These are phyloP conservation scores for Colostygia pectinataria DNA, from an alignment of 2,888 invertebrate genomes.

Conservation along the genomic window DNA sequence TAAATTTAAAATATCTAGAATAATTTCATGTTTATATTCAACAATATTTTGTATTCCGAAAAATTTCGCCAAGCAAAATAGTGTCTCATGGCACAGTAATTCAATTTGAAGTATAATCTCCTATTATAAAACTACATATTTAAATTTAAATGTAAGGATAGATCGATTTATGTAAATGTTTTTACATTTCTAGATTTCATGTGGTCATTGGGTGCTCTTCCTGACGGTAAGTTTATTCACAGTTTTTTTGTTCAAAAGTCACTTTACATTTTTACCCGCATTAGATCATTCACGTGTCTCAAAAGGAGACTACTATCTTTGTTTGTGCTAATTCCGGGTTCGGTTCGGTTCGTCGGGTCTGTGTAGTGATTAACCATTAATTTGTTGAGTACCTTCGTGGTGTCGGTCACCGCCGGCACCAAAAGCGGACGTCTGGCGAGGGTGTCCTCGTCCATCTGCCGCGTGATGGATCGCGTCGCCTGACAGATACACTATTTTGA, in stretches of 20 bases:
- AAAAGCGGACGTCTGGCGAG: constrained; percentile 51
- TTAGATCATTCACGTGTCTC: constrained; percentile 53
- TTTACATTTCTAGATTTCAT: constrained; percentile 96
- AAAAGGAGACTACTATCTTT: constrained; percentile 28
- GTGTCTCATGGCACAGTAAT: constrained; percentile 77
- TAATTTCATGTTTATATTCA: constrained; percentile 45
- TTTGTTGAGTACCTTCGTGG: constrained; percentile 56
- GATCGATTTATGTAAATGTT: constrained; percentile 83
- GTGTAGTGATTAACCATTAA: constrained; percentile 53
- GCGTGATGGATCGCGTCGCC: constrained; percentile 74
- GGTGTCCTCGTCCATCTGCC: constrained; percentile 55
- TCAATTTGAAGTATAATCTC: constrained; percentile 49
- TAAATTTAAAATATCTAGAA: constrained; percentile 55
- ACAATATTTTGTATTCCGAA: constrained; percentile 51
- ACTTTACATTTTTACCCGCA: constrained; percentile 59
- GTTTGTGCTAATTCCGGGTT: constrained; percentile 47
- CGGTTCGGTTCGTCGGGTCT: constrained; percentile 19
- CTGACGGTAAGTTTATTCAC: constrained; percentile 92
- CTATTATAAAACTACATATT: constrained; percentile 55
- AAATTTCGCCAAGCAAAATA: constrained; percentile 80
- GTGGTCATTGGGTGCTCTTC: constrained; percentile 99
- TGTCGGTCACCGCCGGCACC: constrained; percentile 41
- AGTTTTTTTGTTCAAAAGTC: constrained; percentile 64
- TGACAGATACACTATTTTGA: constrained; percentile 83
- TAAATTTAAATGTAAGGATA: constrained; percentile 75